Conservation (phyloP, 2,797 vertebrate species). For the Cossypha caffra region DNA sequence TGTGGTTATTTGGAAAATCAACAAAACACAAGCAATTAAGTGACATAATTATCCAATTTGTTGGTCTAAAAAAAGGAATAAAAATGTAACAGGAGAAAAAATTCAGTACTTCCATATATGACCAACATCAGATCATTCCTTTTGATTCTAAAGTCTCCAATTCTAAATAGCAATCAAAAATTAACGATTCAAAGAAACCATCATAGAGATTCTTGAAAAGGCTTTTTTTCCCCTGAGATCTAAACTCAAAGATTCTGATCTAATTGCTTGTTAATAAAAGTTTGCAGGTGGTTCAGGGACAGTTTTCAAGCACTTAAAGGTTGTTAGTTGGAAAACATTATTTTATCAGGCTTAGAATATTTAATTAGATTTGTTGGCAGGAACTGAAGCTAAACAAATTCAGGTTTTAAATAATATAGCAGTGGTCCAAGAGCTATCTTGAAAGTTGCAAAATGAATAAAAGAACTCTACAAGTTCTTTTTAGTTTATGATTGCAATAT, state of each 20-base stretch:
- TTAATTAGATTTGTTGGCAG: neutral
- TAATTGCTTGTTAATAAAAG: neutral
- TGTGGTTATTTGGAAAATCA: neutral
- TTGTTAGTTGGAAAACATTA: neutral
- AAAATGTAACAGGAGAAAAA: neutral
- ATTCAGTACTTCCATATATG: neutral
- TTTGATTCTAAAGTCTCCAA: neutral
- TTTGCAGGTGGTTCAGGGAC: neutral
- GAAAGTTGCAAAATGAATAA: neutral
- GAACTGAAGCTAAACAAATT: neutral
- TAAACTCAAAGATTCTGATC: neutral
- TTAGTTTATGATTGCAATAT: neutral
- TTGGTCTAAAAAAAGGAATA: neutral
- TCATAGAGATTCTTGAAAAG: neutral
- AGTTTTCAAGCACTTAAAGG: neutral
- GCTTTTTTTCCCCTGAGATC: rapidly evolving
- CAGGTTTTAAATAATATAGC: neutral
- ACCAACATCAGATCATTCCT: neutral
- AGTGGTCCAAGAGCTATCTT: neutral
- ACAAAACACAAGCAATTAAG: neutral
- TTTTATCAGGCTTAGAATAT: neutral
- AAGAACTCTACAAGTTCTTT: neutral
- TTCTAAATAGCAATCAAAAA: neutral
- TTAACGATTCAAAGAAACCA: neutral
- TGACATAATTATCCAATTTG: neutral